Conservation (phyloP, 2,888 invertebrate genomes). For the Norana najaformis region DNA sequence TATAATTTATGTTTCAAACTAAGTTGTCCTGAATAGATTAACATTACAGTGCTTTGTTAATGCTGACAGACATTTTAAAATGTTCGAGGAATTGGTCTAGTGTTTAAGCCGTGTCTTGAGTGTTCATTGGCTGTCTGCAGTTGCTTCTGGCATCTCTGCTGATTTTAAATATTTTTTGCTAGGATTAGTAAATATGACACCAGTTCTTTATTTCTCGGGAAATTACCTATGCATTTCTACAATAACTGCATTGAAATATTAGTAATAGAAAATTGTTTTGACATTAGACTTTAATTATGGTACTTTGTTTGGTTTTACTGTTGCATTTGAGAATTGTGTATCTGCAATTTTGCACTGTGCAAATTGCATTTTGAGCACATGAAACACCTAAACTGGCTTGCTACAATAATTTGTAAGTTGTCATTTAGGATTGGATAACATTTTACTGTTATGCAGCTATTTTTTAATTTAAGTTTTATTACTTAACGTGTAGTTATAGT, state of each 20-base stretch:
- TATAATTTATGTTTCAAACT: not conserved
- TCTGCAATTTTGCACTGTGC: too few relatives aligned
- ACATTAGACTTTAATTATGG: not conserved
- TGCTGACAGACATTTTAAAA: not conserved
- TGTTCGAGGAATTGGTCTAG: not conserved
- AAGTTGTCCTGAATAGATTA: not conserved
- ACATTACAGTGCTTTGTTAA: conserved; percentile 13
- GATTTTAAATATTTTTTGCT: not conserved
- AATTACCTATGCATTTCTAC: not conserved
- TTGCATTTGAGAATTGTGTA: too few relatives aligned
- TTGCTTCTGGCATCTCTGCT: not conserved
- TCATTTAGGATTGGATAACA: too few relatives aligned
- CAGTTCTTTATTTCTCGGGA: not conserved
- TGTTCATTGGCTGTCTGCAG: not conserved
- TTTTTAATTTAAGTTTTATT: too few relatives aligned
- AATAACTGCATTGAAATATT: not conserved
- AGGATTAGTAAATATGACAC: not conserved
- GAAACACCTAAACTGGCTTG: not conserved
- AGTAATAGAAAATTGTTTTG: not conserved
- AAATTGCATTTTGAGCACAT: not conserved
- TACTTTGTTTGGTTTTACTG: not conserved
- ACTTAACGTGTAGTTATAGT: not conserved
- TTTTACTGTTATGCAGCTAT: too few relatives aligned
- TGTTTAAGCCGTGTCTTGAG: not conserved
- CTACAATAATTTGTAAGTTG: not conserved